A percentile compares a stretch with the other conserved stretches of the same genome.
These are phyloP conservation scores for Nowickia ferox DNA, from an alignment of 2,888 invertebrate species.

Conservation along the genomic window DNA sequence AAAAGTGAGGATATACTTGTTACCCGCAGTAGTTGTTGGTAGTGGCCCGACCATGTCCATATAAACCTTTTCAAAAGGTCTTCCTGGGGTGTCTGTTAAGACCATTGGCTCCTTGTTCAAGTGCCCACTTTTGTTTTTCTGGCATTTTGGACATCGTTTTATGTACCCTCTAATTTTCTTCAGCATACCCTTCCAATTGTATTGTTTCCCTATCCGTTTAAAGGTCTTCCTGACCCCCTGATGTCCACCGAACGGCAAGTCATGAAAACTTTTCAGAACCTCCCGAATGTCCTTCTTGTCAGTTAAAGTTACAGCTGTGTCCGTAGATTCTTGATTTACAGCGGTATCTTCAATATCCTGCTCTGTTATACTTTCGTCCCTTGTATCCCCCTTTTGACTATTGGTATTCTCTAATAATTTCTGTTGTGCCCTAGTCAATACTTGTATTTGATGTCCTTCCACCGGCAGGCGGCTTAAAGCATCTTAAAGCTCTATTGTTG, in stretches of 20 bases:
- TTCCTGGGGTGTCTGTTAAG: background rate
- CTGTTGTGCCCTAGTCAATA: background rate
- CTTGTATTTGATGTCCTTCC: background rate
- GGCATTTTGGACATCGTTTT: background rate
- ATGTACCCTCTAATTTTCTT: background rate
- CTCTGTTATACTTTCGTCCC: background rate
- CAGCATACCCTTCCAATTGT: background rate
- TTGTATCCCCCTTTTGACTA: background rate
- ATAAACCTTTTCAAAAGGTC: background rate
- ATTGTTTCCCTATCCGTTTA: background rate
- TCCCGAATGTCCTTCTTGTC: background rate
- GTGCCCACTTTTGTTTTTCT: background rate
- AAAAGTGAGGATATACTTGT: background rate
- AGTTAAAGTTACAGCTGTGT: background rate
- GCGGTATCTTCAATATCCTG: background rate
- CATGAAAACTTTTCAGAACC: background rate
- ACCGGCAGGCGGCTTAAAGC: background rate
- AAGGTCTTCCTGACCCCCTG: background rate
- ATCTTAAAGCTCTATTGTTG: background rate
- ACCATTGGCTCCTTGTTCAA: background rate
- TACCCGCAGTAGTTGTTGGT: background rate
- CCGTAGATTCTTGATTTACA: background rate
- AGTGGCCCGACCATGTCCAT: background rate
- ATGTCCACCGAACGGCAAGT: background rate
- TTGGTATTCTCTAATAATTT: background rate